Conservation (phyloP, 2,888 invertebrate genomes). For the Epinotia nisella region DNA sequence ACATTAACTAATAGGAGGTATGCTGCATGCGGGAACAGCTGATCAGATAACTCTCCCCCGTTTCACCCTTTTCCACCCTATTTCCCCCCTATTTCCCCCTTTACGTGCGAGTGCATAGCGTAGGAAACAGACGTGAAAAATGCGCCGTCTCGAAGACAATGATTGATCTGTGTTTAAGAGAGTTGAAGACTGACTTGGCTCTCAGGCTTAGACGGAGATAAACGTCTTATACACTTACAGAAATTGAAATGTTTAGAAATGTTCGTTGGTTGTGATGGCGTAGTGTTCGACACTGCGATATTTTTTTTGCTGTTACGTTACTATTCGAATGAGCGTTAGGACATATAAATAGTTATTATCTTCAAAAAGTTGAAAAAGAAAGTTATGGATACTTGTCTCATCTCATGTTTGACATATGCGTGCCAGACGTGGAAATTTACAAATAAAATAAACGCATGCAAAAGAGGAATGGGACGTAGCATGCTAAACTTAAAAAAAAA, state of each 20-base stretch:
- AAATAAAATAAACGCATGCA: no score
- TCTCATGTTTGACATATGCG: no score
- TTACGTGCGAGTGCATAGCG: slow-evolving; percentile 16
- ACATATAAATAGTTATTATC: no score
- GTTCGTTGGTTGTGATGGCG: background rate
- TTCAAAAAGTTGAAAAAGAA: no score
- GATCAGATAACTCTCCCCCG: slow-evolving; percentile 1
- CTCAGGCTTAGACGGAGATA: slow-evolving; percentile 15
- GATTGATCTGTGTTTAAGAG: slow-evolving; percentile 28
- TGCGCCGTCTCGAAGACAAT: slow-evolving; percentile 13
- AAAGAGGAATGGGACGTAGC: no score
- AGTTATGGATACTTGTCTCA: no score
- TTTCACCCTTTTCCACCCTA: background rate
- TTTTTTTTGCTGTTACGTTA: no score
- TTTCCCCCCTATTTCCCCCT: background rate
- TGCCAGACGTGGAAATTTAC: no score
- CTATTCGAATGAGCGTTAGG: no score
- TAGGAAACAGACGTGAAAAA: slow-evolving; percentile 11
- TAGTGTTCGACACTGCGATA: no score
- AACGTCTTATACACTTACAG: slow-evolving; percentile 20
- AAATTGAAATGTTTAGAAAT: slow-evolving; percentile 23
- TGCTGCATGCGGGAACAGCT: slow-evolving; percentile 2
- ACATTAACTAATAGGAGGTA: background rate
- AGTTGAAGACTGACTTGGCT: slow-evolving; percentile 14
- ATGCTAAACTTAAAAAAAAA: no score